phyloP scores from a whole-genome alignment of 2,888 invertebrate genomes.

The Pycnomerus fuliginosus region DNA sequence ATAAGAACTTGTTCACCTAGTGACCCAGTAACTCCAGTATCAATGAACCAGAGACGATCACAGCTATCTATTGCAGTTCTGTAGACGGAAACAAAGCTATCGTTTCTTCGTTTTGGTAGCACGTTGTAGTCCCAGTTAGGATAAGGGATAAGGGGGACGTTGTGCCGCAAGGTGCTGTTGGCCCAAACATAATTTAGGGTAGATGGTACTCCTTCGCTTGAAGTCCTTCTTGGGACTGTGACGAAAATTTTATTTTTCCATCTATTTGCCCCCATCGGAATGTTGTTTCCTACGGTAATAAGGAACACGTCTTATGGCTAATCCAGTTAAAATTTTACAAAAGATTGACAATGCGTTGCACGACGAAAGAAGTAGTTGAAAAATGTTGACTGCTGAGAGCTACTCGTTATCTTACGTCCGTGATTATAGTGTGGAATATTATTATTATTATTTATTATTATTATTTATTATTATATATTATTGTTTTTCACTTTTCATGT shows the following conservation, averaged over 20 bases:
- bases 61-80: conserved; percentile 70
- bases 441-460: too few relatives aligned
- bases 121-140: conserved; percentile 62
- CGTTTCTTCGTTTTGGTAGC: too few relatives aligned
- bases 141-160: conserved; percentile 59
- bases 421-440: too few relatives aligned
- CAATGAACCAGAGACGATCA: conserved; percentile 76
- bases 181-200: conserved; percentile 53
- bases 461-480: too few relatives aligned
- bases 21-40: conserved; percentile 71
- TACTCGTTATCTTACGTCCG: too few relatives aligned
- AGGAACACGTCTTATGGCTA: too few relatives aligned
- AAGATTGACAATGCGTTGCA: too few relatives aligned
- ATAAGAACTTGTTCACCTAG: too few relatives aligned
- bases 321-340: too few relatives aligned
- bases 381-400: too few relatives aligned
- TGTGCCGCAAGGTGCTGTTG: conserved; percentile 44
- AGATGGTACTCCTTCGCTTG: conserved; percentile 59
- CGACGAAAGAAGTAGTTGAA: too few relatives aligned
- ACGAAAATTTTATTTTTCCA: conserved; percentile 68
- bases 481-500: too few relatives aligned
- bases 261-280: conserved; percentile 67
- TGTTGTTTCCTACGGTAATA: conserved; percentile 62
- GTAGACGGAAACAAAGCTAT: conserved; percentile 72
- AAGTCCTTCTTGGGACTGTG: conserved; percentile 72